phyloP scores from a whole-genome alignment of 2,113 vertebrate species.

The Nannospalax galili region DNA sequence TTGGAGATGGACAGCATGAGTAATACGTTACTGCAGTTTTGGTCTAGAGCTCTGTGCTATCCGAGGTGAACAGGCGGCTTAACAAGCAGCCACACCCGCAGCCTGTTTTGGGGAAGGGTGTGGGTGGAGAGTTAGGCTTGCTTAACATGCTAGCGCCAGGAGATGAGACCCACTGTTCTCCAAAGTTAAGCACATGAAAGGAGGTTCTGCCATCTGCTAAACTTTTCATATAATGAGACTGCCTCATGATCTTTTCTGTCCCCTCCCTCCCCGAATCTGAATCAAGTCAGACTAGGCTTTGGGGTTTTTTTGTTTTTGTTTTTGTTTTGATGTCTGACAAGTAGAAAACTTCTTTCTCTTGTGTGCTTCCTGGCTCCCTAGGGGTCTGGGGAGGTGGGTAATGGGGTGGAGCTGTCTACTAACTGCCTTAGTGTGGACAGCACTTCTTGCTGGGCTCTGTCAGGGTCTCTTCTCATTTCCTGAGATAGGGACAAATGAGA shows the following conservation, averaged over 20 bases:
- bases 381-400: not conserved
- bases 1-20: constrained; percentile 10
- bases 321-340: not conserved
- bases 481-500: not conserved
- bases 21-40: not conserved
- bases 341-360: not conserved
- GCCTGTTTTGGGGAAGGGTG: not conserved
- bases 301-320: too few relatives aligned
- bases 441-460: not conserved
- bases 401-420: not conserved
- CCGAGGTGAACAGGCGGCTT: constrained; percentile 17
- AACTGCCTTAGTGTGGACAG: not conserved
- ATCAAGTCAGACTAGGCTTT: constrained; percentile 32
- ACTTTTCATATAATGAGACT: constrained; percentile 32
- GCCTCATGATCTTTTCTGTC: not conserved
- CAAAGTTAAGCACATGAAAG: not conserved
- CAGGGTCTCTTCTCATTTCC: not conserved
- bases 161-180: not conserved
- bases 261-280: too few relatives aligned
- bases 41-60: not conserved
- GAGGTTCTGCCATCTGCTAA: constrained; percentile 7
- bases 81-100: not conserved
- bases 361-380: not conserved
- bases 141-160: not conserved
- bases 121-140: not conserved